Evolutionary conservation across 1,140 invertebrate genomes (phyloP).

Genomic region (Drosophila albomicans): DNA sequence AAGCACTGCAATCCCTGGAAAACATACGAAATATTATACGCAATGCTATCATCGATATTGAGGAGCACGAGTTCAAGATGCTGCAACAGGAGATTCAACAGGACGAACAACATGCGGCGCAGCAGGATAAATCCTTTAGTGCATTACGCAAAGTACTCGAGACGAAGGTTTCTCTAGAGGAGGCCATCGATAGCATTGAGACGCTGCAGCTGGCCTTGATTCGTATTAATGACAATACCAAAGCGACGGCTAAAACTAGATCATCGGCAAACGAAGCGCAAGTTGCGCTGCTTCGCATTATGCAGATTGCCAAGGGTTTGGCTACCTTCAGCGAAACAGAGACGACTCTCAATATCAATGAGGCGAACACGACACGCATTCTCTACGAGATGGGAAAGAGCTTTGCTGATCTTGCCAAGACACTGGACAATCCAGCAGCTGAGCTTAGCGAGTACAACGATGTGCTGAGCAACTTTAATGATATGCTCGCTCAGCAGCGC

Average conservation of each 20-base stretch:
- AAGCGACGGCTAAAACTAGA: slow-evolving; percentile 25
- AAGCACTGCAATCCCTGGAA: slow-evolving; percentile 58
- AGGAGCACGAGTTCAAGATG: slow-evolving; percentile 77
- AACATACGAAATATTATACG: slow-evolving; percentile 73
- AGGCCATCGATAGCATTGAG: slow-evolving; percentile 63
- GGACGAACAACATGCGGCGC: slow-evolving; percentile 65
- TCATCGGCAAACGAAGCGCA: slow-evolving; percentile 64
- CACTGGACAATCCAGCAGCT: slow-evolving; percentile 38
- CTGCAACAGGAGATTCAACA: slow-evolving; percentile 75
- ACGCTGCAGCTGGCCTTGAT: slow-evolving; percentile 60
- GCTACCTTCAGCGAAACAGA: slow-evolving; percentile 67
- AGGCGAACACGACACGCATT: slow-evolving; percentile 60
- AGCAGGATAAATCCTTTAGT: slow-evolving; percentile 74
- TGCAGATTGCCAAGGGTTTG: slow-evolving; percentile 66
- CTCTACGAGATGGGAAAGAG: slow-evolving; percentile 66
- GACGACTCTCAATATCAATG: slow-evolving; percentile 52
- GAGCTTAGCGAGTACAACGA: slow-evolving; percentile 46
- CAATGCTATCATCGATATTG: slow-evolving; percentile 76
- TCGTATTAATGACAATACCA: slow-evolving; percentile 54
- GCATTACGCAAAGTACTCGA: slow-evolving; percentile 70
- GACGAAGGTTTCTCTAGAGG: slow-evolving; percentile 71
- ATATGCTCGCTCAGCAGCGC: slow-evolving; percentile 59
- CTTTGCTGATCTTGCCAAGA: slow-evolving; percentile 66
- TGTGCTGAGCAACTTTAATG: slow-evolving; percentile 55
- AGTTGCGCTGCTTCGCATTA: slow-evolving; percentile 52